phyloP scores from a whole-genome alignment of 2,113 vertebrate genomes.

The Merops nubicus region DNA sequence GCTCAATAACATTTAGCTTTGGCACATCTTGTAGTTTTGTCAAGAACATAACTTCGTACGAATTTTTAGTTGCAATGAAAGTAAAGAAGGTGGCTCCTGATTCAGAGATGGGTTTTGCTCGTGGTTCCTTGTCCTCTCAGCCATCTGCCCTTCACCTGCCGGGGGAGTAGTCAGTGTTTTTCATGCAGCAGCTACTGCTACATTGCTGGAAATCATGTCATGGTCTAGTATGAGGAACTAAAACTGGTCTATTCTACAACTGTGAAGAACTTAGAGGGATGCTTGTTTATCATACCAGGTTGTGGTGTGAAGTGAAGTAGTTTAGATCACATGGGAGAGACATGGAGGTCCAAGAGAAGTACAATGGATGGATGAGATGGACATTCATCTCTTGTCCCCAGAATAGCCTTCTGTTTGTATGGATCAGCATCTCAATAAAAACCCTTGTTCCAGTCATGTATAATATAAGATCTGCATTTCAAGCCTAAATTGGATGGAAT shows the following conservation, averaged over 20 bases:
- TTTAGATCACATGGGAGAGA: not conserved
- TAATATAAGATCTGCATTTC: not conserved
- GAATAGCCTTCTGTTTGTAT: not conserved
- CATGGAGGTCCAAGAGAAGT: not conserved
- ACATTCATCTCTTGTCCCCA: not conserved
- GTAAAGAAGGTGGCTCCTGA: not conserved
- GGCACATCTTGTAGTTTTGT: constrained; percentile 11
- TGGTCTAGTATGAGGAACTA: not conserved
- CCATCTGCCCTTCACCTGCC: not conserved
- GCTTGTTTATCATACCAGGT: not conserved
- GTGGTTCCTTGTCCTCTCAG: not conserved
- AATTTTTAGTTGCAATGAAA: not conserved
- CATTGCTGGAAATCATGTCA: not conserved
- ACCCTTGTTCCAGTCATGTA: not conserved
- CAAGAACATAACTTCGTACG: constrained; percentile 25
- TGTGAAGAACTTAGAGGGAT: not conserved
- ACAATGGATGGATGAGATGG: not conserved
- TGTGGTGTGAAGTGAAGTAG: not conserved
- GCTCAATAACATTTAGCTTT: constrained; percentile 49
- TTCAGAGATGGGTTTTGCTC: not conserved
- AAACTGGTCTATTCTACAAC: not conserved
- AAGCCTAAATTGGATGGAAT: not conserved
- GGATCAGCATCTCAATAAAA: not conserved
- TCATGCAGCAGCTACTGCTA: not conserved
- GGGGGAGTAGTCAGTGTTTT: not conserved